These are phyloP conservation scores for Machaerirhynchus nigripectus DNA, from an alignment of 2,113 vertebrate genomes.

Conservation along the genomic window DNA sequence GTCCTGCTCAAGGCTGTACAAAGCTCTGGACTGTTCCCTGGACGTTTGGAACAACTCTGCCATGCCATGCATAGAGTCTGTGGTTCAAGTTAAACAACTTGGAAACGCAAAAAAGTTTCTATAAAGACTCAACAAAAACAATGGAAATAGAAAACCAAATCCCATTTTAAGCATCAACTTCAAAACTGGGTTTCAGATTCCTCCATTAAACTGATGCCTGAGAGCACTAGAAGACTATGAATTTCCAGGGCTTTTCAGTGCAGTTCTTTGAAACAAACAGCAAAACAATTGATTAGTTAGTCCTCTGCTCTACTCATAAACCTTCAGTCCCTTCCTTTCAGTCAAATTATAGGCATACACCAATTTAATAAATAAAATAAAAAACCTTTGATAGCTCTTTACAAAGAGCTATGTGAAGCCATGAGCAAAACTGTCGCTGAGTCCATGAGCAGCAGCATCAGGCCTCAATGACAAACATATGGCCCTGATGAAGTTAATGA, in stretches of 20 bases:
- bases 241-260: not conserved
- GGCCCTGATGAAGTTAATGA: not conserved
- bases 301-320: not conserved
- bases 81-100: conserved; percentile 4
- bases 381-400: not conserved
- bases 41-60: not conserved
- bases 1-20: not conserved
- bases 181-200: conserved; percentile 20
- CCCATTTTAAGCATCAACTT: not conserved
- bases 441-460: not conserved
- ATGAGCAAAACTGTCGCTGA: not conserved
- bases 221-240: not conserved
- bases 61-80: not conserved
- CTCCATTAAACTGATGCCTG: not conserved
- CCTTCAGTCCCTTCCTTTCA: not conserved
- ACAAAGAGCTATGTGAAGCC: not conserved
- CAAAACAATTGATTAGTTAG: not conserved
- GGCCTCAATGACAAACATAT: not conserved
- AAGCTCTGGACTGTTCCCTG: not conserved
- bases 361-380: not conserved
- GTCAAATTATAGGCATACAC: not conserved
- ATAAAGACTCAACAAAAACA: not conserved
- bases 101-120: not conserved
- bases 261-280: not conserved
- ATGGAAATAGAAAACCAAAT: conserved; percentile 19